Base-by-base conservation (phyloP, 2,888 invertebrate genomes). In the Lissonota sp. region DNA sequence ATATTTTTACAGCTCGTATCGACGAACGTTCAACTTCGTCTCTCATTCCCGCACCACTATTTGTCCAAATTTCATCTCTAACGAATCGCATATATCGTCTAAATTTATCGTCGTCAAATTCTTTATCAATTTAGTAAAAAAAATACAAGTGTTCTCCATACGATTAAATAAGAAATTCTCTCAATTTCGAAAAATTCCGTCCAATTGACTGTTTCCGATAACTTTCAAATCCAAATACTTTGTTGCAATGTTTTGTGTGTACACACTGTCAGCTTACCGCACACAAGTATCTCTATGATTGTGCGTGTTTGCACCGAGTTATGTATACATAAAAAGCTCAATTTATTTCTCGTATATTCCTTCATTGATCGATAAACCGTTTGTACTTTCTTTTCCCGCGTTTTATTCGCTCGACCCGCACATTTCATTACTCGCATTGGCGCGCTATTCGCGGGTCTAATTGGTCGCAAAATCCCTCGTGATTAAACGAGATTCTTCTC, bases 51-150 rank as follows among this genome's bases (percentile, higher is more conserved):
- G 16, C 62, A 55, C 55, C 67, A 16, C 16, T 49, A n/a, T n/a
- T 49, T 14, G 40, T 40, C 42, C 64, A n/a, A 64, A 74, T 64
- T 6, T 63, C 58, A 78, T 79, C 53, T 49, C 77, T 71, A 58
- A 40, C 53, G 7, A 26, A 42, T 60, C 7, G 60, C 42, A 71
- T 26, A 71, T 26, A 12, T 66, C 58, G 10, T 58, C 60, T 12
- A 66, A 66, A 77, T 49, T 42, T 71, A 57, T 77, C 62, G n/a
- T 63, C 10, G 53, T 64, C 16, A 8, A n/a, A 62, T n/a, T 4
- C 8, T 0, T 55, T 40, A 5, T 37, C 46, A 6, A 37, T 26
- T 26, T 26, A 26, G 26, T n/a, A n/a, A n/a, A n/a, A 26, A 26
- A 26, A 26, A 26, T 26, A 26, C 26, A 26, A 26, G 3, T 3